Conservation (phyloP, 2,113 vertebrate species). For the Sinocyclocheilus rhinocerous region DNA sequence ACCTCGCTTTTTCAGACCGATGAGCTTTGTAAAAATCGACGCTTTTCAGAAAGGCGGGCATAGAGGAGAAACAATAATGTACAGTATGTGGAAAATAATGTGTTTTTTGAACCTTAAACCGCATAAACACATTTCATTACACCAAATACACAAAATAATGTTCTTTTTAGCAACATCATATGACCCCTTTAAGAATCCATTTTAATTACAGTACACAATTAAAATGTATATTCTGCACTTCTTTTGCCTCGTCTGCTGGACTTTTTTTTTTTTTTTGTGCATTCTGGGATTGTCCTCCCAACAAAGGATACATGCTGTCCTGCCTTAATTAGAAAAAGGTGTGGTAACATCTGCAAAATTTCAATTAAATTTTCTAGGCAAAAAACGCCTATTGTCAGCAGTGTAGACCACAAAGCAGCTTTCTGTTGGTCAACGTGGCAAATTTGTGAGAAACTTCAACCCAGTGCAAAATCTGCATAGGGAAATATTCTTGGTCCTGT, state of each 20-base stretch:
- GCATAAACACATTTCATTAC: too few species aligned
- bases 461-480: neutral
- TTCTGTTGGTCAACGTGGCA: too few species aligned
- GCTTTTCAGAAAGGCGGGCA: too few species aligned
- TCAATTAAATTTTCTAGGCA: neutral
- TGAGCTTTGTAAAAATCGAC: too few species aligned
- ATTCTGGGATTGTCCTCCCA: neutral
- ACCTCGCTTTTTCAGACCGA: too few species aligned
- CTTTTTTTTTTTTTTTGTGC: neutral
- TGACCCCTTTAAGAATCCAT: neutral
- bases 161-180: too few species aligned
- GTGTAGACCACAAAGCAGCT: too few species aligned
- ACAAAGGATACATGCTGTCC: neutral
- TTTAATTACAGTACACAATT: neutral
- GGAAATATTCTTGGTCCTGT: neutral
- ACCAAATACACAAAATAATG: too few species aligned
- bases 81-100: too few species aligned
- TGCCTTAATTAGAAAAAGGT: neutral
- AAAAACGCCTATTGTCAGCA: neutral
- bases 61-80: too few species aligned
- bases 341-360: neutral
- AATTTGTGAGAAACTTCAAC: neutral
- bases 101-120: too few species aligned
- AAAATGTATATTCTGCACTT: neutral
- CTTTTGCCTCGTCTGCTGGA: neutral